Evolutionary conservation across 35 echinoderm and acorn worm species (phyloP), one percentile per base, ranked within the genome.

Genomic region (Hemicentrotus pulcherrimus): DNA sequence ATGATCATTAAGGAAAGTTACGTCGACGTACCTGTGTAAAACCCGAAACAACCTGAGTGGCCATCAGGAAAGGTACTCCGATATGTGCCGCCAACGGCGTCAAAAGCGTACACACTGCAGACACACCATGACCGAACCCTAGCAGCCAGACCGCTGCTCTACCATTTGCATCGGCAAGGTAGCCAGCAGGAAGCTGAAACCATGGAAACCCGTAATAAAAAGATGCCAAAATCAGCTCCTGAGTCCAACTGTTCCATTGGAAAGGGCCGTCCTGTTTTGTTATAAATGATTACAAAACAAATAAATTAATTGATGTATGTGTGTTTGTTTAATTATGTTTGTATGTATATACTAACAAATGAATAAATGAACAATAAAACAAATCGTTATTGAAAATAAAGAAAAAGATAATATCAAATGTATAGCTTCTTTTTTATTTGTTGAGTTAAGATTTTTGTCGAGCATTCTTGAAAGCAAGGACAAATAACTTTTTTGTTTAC

Each of bases 151-250:
- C 97, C 28, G 94, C 30, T 52, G 46, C 48, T 31, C 30, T 96
- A 24, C 96, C 94, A 61, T 90, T 96, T 5, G 52, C 92, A 19
- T 95, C 94, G 12, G 96, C 98, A 15, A 99, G 48, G 58, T 92
- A 97, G 0, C 98, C 98, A 14, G 96, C 98, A 3, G 98, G 98
- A 15, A 99, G 58, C 94, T 99, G 98, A 86, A 96, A 96, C 10
- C 97, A 9, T 9, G 97, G 95, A 86, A 98, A 99, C 19, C 98
- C 98, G 85, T 99, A 98, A 86, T 96, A 99, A 65, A 97, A 98
- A 46, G 98, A 96, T 32, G 89, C 95, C 9, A 99, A 94, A 47
- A 99, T 98, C 71, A 96, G 94, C 19, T 95, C 96, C 61, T 98
- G 98, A 4, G 94, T 96, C 31, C 94, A 86, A 70, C 94, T 47